Percentiles rank a stretch among this genome's conserved stretches.
Conservation (phyloP, 2,888 invertebrate genomes). For the Tetrapedia diversipes region DNA sequence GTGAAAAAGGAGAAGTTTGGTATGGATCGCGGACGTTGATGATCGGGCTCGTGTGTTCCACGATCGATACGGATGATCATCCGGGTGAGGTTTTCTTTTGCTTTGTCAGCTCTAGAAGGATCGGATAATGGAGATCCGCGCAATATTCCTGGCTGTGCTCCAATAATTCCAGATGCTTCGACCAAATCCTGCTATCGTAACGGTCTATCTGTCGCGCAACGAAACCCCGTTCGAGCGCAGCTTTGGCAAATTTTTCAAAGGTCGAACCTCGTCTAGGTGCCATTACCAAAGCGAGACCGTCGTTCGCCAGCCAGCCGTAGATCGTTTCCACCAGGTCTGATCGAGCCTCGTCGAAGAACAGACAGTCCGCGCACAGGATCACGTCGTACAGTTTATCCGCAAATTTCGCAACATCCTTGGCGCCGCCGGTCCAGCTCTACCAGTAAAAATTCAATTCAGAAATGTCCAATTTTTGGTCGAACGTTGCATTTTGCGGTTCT, state of each 20-base stretch:
- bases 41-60: constrained; percentile 6
- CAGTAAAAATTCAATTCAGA: constrained; percentile 41
- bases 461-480: not conserved
- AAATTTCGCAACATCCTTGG: constrained; percentile 35
- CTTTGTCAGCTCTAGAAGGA: constrained; percentile 87
- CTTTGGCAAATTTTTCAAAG: constrained; percentile 87
- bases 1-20: too few species aligned
- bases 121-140: constrained; percentile 89
- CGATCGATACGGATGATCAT: constrained; percentile 63
- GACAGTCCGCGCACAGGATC: constrained; percentile 91
- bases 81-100: constrained; percentile 74
- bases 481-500: not conserved
- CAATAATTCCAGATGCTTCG: constrained; percentile 86
- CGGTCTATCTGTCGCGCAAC: constrained; percentile 84
- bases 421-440: constrained; percentile 53
- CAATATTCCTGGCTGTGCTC: constrained; percentile 86
- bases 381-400: constrained; percentile 85
- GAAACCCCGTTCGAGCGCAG: constrained; percentile 86
- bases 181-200: constrained; percentile 88
- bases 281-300: constrained; percentile 89
- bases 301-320: constrained; percentile 85
- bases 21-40: not conserved
- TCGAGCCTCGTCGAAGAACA: constrained; percentile 90
- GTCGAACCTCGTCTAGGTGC: constrained; percentile 90
- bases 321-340: constrained; percentile 88